Conservation (phyloP, 2,888 invertebrate genomes). For the Scotopteryx bipunctaria region DNA sequence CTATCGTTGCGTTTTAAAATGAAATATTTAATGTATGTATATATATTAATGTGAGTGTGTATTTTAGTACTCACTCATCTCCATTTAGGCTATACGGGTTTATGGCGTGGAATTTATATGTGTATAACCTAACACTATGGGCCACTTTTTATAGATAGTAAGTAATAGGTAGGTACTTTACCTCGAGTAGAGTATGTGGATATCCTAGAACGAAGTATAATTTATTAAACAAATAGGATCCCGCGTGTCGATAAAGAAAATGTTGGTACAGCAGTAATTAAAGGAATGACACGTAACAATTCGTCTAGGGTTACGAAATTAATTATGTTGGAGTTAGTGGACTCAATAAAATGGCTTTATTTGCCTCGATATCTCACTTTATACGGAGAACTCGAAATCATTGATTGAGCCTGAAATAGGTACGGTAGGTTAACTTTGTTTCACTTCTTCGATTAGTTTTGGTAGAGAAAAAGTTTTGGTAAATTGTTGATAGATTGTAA, state of each 20-base stretch:
- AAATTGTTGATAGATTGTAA: too few species aligned
- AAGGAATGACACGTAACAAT: constrained; percentile 42
- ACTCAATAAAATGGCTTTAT: constrained; percentile 30
- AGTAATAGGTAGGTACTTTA: too few species aligned
- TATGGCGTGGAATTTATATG: too few species aligned
- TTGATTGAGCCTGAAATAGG: too few species aligned
- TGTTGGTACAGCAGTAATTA: constrained; percentile 39
- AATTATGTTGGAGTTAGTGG: constrained; percentile 37
- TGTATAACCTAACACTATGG: too few species aligned
- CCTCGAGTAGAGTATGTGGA: too few species aligned
- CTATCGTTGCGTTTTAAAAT: too few species aligned
- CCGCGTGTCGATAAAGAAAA: constrained; percentile 26
- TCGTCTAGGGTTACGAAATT: constrained; percentile 31
- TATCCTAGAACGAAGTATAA: not conserved
- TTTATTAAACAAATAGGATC: constrained; percentile 2
- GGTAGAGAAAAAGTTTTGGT: not conserved
- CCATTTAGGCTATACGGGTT: too few species aligned
- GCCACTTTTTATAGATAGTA: too few species aligned
- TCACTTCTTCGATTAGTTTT: not conserved
- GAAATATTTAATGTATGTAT: too few species aligned
- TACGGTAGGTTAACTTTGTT: not conserved
- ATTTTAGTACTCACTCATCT: too few species aligned
- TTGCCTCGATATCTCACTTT: constrained; percentile 16
- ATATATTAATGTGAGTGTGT: too few species aligned
- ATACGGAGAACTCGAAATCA: not conserved